These are phyloP conservation scores for Hemiprocne comata DNA, from an alignment of 2,113 vertebrate species.

Conservation along the genomic window DNA sequence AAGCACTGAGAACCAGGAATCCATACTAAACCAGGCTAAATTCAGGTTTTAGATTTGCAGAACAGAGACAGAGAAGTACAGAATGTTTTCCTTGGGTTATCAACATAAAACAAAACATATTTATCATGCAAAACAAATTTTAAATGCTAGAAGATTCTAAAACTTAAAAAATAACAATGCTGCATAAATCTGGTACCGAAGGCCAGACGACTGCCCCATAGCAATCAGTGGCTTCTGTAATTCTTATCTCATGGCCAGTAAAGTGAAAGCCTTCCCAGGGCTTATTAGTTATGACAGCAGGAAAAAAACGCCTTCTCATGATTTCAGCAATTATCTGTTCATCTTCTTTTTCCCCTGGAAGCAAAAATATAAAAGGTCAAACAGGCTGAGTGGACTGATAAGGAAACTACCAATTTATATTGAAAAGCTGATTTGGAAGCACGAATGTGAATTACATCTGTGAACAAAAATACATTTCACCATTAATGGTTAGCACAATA, in stretches of 20 bases:
- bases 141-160: neutral
- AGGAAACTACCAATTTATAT: neutral
- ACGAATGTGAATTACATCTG: neutral
- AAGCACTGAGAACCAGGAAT: neutral
- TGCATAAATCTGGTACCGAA: slow-evolving; percentile 78
- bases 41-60: neutral
- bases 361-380: neutral
- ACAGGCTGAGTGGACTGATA: neutral
- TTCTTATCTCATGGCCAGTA: slow-evolving; percentile 86
- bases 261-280: slow-evolving; percentile 90
- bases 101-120: neutral
- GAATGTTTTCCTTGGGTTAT: neutral
- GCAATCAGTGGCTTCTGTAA: slow-evolving; percentile 88
- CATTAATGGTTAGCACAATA: neutral
- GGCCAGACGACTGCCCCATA: slow-evolving; percentile 95
- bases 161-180: neutral
- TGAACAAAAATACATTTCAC: neutral
- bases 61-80: neutral
- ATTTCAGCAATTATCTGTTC: slow-evolving; percentile 82
- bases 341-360: slow-evolving; percentile 62
- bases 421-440: neutral
- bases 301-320: slow-evolving; percentile 82
- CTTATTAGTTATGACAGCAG: slow-evolving; percentile 73
- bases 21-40: neutral
- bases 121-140: neutral